Evolutionary conservation across 2,888 invertebrate species (phyloP).

Genomic region (Ochropleura plecta): DNA sequence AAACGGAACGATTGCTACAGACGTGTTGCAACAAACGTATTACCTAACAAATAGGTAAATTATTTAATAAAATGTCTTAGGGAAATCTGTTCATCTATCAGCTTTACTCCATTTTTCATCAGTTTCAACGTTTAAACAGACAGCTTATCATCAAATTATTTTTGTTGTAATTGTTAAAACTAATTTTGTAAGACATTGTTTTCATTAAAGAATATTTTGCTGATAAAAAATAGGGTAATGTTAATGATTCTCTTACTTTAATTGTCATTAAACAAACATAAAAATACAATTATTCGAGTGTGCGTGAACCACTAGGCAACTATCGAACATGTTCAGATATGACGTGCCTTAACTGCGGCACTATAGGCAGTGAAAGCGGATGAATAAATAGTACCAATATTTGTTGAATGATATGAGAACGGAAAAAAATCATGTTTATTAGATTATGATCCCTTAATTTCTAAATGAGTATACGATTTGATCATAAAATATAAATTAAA

Average conservation of each 20-base stretch:
- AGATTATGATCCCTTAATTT: conserved; percentile 70
- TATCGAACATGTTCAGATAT: conserved; percentile 14
- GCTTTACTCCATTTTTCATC: conserved; percentile 24
- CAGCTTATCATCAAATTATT: conserved; percentile 10
- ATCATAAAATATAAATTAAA: conserved; percentile 78
- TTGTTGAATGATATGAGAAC: conserved; percentile 41
- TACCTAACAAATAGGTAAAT: conserved; percentile 45
- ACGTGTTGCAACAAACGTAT: conserved; percentile 42
- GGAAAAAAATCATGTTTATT: conserved; percentile 31
- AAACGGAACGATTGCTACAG: conserved; percentile 42
- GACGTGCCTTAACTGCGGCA: conserved; percentile 26
- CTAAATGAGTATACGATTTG: conserved; percentile 87
- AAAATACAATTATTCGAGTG: conserved; percentile 78
- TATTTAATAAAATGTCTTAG: conserved; percentile 26
- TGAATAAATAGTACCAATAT: conserved; percentile 56
- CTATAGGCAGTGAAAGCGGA: conserved; percentile 61
- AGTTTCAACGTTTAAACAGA: background rate
- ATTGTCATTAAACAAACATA: conserved; percentile 56
- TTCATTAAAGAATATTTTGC: conserved; percentile 1
- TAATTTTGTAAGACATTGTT: conserved; percentile 12
- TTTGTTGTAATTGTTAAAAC: conserved; percentile 27
- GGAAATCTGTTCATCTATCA: conserved; percentile 16
- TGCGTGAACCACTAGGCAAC: conserved; percentile 56
- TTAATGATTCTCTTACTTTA: conserved; percentile 37
- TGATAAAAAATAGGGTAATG: conserved; percentile 36